Percentiles rank a stretch among this genome's conserved stretches.
These are phyloP conservation scores for Hormaphis cornu DNA, from an alignment of 1,140 invertebrate genomes.

Conservation along the genomic window DNA sequence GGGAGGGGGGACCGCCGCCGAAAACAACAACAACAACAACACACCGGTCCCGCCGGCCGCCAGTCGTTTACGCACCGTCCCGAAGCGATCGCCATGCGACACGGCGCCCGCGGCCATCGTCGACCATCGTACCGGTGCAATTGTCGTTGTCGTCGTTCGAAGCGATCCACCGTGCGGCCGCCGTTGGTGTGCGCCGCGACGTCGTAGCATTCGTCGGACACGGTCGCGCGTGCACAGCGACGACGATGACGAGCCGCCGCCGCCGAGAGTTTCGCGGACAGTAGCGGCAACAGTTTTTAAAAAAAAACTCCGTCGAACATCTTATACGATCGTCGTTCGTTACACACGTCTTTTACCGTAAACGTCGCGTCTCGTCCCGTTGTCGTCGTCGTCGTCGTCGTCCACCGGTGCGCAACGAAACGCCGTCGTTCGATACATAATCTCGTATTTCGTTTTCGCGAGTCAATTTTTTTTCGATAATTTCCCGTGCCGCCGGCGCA, in stretches of 20 bases:
- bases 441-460: no score
- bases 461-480: background rate
- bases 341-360: no score
- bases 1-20: background rate
- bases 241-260: background rate
- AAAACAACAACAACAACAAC: background rate
- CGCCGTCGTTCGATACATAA: no score
- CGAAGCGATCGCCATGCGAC: slow-evolving; percentile 8
- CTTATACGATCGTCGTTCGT: no score
- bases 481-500: background rate
- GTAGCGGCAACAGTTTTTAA: background rate
- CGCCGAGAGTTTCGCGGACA: background rate
- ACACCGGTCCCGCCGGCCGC: background rate
- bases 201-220: background rate
- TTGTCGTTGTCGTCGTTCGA: background rate
- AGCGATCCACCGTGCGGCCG: no score
- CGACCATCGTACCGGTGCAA: background rate
- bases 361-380: background rate
- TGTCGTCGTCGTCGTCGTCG: slow-evolving; percentile 1
- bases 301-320: no score
- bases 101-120: slow-evolving; percentile 7
- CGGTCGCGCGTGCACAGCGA: background rate
- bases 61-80: background rate
- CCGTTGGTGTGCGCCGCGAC: background rate
- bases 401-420: background rate